A percentile compares a stretch with the other conserved stretches of the same genome.
These are phyloP conservation scores for Esox masquinongy DNA, from an alignment of 2,797 vertebrate genomes.

Conservation along the genomic window DNA sequence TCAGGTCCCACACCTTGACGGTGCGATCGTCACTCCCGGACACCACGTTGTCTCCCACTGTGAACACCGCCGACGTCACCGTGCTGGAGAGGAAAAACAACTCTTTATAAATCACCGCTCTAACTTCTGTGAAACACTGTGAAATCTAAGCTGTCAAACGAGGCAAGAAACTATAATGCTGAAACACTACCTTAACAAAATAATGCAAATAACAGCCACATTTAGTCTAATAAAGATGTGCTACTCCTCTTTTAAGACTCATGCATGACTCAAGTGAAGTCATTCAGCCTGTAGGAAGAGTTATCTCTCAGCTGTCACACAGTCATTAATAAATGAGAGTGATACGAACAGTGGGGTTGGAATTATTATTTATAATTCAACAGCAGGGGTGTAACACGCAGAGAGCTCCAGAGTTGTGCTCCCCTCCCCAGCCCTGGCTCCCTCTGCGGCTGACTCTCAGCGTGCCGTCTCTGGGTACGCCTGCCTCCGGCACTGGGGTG, in stretches of 20 bases:
- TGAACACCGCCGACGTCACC: conserved; percentile 86
- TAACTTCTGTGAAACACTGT: neutral
- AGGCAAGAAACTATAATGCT: no score
- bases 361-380: conserved; percentile 4
- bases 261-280: neutral
- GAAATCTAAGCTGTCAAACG: neutral
- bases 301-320: neutral
- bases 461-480: neutral
- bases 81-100: conserved; percentile 65
- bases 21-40: conserved; percentile 86
- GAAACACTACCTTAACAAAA: neutral
- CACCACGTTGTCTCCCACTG: conserved; percentile 85
- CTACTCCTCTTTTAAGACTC: neutral
- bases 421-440: neutral
- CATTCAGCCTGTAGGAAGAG: conserved; percentile 4
- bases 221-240: neutral
- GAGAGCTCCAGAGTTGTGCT: neutral
- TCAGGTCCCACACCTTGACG: conserved; percentile 87
- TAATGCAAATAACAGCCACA: neutral
- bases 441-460: neutral
- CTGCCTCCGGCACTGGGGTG: neutral
- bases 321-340: conserved; percentile 7
- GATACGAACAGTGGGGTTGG: neutral
- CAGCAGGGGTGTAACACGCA: conserved; percentile 2
- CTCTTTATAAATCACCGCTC: neutral